Conservation (phyloP, 2,888 invertebrate species). For the Malthinus seriepunctatus region DNA sequence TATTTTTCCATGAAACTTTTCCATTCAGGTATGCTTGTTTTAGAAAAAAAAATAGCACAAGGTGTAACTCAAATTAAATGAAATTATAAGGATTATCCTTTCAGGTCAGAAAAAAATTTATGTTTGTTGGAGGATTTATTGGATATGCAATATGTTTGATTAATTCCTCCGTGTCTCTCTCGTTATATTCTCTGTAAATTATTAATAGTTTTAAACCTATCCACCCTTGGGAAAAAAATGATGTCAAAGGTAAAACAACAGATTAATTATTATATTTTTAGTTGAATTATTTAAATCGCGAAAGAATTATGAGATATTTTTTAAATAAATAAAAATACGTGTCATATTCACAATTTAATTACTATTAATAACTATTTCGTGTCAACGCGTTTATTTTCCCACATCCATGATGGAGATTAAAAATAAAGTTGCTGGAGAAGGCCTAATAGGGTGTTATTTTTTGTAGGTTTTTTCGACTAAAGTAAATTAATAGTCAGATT, state of each 20-base stretch:
- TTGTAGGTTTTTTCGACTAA: too few species aligned
- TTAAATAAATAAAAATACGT: too few species aligned
- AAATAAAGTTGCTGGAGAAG: too few species aligned
- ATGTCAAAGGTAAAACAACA: slow-evolving; percentile 16
- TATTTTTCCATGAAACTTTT: neutral
- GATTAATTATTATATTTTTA: slow-evolving; percentile 6
- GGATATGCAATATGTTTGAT: neutral
- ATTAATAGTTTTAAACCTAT: slow-evolving; percentile 4
- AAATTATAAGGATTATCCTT: neutral
- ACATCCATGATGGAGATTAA: too few species aligned
- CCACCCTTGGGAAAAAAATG: slow-evolving; percentile 7
- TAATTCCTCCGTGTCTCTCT: neutral
- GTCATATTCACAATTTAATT: too few species aligned
- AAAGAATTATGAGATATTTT: too few species aligned
- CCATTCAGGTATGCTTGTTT: neutral
- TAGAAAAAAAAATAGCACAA: neutral
- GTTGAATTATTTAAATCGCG: slow-evolving; percentile 1
- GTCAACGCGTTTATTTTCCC: too few species aligned
- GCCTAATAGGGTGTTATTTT: too few species aligned
- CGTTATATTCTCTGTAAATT: neutral
- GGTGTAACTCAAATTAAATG: neutral
- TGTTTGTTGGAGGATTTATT: neutral
- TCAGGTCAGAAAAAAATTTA: neutral
- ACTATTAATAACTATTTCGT: too few species aligned
- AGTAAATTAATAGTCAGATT: too few species aligned